Percentiles rank a stretch among this genome's conserved stretches.
Evolutionary conservation across 2,113 vertebrate species (phyloP).

Genomic region (Tetrao urogallus): DNA sequence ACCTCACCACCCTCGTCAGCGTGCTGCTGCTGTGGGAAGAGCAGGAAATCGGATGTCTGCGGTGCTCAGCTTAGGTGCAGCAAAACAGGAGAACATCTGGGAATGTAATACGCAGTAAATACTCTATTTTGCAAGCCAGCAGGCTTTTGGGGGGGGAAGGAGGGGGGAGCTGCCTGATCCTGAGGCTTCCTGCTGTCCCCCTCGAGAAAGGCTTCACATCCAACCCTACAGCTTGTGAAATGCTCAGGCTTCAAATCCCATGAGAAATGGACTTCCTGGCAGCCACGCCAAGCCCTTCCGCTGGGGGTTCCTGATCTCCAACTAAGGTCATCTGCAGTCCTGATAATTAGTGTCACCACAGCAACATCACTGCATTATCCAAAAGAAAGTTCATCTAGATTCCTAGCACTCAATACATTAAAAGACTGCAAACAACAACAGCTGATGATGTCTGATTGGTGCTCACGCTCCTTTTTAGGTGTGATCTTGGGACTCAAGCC

Average conservation of each 20-base stretch:
- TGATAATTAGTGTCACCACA: slow-evolving; percentile 24
- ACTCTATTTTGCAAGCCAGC: background rate
- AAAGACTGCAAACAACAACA: background rate
- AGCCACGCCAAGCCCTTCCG: background rate
- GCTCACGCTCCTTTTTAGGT: background rate
- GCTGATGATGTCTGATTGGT: background rate
- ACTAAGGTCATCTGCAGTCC: slow-evolving; percentile 6
- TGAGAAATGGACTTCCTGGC: background rate
- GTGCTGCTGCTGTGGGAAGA: background rate
- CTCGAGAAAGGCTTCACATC: background rate
- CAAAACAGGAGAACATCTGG: background rate
- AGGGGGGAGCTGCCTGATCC: background rate
- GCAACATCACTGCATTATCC: background rate
- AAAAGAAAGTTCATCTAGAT: slow-evolving; percentile 27
- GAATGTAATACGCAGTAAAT: rapidly evolving
- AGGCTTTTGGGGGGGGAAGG: background rate
- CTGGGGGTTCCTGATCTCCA: background rate
- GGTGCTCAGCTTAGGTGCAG: background rate
- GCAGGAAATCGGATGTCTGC: background rate
- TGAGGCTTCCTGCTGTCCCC: background rate
- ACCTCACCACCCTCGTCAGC: background rate
- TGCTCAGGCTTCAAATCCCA: background rate
- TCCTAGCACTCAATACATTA: background rate
- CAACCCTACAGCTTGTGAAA: background rate
- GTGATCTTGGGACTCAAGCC: background rate